Base-by-base conservation (phyloP, 2,113 vertebrate species). In the Cottus gobio region DNA sequence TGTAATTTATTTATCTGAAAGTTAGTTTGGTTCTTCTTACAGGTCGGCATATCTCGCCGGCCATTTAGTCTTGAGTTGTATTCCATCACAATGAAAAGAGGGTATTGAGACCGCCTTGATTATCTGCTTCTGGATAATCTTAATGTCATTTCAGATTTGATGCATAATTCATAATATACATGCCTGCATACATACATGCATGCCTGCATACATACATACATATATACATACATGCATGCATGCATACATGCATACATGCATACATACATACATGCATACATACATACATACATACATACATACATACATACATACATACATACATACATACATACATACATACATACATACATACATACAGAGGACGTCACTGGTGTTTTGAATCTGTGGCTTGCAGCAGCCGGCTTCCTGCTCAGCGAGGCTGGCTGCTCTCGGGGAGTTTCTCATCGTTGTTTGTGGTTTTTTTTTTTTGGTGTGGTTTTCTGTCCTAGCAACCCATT, bases 401-500 rank as follows among this genome's bases (percentile, higher is more conserved):
- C 15, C 69, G 20, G 71, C 82, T 88, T 88, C 87, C 87, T 86
- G 86, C 61, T 69, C 3, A 1, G 30, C 13, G 75, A 65, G 37
- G n/a, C 34, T 22, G 31, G 42, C 66, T 5, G 60, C 63, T 78
- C 69, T 61, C 20, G 1, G 82, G 83, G 87, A 85, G 79, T 83
- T 89, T 90, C 62, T 90, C 70, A 13, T 34, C 50, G 34, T 12
- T 31, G 70, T 46, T 64, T 37, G 61, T 68, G 68, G 74, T 58
- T 83, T 77, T 24, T 85, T 54, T 75, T 84, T 63, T 37, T 52
- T 37, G n/a, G n/a, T 84, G 85, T n/a, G 85, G 83, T 80, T 84
- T 74, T 75, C n/a, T 83, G 62, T 37, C 54, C 58, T 77, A 61
- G 71, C 66, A 26, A 73, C 62, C 39, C 2, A 3, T 54, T 30